Percentiles rank a stretch among this genome's conserved stretches.
These are phyloP conservation scores for Tetrax tetrax DNA, from an alignment of 2,113 vertebrate species.

Conservation along the genomic window DNA sequence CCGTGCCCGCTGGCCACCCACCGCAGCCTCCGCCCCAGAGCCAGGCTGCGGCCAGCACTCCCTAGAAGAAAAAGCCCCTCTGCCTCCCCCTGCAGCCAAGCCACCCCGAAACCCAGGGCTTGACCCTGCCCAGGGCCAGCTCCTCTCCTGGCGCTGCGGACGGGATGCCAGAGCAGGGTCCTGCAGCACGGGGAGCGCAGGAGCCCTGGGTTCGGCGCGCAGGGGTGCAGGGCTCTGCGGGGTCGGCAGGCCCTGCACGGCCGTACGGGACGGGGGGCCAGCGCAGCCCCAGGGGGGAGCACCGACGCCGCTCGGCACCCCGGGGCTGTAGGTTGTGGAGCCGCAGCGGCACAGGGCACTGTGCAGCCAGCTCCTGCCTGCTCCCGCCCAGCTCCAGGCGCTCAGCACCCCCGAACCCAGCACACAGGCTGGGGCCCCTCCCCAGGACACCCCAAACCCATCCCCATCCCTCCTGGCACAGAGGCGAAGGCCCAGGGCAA, in stretches of 20 bases:
- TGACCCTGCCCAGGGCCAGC: not conserved
- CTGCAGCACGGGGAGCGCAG: fast-evolving
- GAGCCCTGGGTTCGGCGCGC: not conserved
- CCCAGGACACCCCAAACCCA: not conserved
- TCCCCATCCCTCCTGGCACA: not conserved
- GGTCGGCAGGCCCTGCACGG: not conserved
- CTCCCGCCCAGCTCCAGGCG: not conserved
- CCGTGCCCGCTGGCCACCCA: not conserved
- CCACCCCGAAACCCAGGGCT: not conserved
- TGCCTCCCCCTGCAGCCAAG: not conserved
- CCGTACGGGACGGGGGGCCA: not conserved
- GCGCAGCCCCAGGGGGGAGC: not conserved
- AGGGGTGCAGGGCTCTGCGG: not conserved
- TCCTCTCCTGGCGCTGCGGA: not conserved
- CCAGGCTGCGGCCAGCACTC: not conserved
- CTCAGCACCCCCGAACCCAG: fast-evolving
- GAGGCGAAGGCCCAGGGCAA: not conserved
- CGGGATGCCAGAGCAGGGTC: not conserved
- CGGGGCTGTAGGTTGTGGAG: not conserved
- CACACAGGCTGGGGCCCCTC: not conserved
- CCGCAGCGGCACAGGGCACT: not conserved
- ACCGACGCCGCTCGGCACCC: fast-evolving
- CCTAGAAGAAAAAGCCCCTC: not conserved
- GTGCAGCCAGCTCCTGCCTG: fast-evolving
- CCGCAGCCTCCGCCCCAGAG: not conserved